Conservation (phyloP, 2,797 vertebrate genomes). For the Coranthus polyacanthus region DNA sequence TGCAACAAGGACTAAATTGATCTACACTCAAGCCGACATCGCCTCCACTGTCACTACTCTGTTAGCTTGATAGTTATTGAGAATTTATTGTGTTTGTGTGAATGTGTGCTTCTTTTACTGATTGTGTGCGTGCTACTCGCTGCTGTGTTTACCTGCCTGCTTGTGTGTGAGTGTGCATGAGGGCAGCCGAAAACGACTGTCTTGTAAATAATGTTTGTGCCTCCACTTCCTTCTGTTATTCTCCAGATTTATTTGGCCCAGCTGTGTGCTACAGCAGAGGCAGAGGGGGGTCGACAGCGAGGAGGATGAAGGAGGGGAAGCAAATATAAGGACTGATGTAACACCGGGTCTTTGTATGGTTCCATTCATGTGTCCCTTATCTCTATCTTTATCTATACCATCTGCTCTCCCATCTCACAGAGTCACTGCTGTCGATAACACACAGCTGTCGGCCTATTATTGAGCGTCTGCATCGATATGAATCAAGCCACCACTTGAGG, state of each 20-base stretch:
- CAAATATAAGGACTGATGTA: conserved; percentile 34
- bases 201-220: conserved; percentile 54
- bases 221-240: conserved; percentile 31
- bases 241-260: conserved; percentile 43
- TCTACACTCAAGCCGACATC: conserved; percentile 21
- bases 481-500: conserved; percentile 57
- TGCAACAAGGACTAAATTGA: conserved; percentile 47
- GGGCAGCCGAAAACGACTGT: conserved; percentile 27
- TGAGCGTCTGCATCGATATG: conserved; percentile 66
- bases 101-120: neutral
- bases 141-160: neutral
- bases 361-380: conserved; percentile 31
- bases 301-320: neutral
- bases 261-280: conserved; percentile 25
- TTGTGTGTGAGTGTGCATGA: conserved; percentile 6
- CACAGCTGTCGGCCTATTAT: conserved; percentile 54
- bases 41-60: conserved; percentile 35
- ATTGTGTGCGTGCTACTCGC: neutral
- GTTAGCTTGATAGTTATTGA: conserved; percentile 32
- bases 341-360: conserved; percentile 28
- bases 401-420: conserved; percentile 30
- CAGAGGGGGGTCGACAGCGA: neutral
- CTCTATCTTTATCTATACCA: conserved; percentile 23
- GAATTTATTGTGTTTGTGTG: conserved; percentile 27
- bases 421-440: conserved; percentile 61